Base-by-base conservation (phyloP, 2,888 invertebrate species). In the Nymphalis polychloros region DNA sequence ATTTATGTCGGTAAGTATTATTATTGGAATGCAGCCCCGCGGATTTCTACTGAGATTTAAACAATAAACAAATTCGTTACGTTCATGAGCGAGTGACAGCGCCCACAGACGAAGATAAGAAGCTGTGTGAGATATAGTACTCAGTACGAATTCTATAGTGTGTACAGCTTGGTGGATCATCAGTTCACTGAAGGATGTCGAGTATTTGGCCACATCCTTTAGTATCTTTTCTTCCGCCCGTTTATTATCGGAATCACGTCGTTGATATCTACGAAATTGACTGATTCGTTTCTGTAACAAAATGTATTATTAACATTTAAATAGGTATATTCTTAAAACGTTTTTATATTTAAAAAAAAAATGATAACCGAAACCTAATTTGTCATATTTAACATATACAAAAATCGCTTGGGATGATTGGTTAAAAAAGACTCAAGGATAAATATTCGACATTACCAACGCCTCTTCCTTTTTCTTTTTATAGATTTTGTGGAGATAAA, bases 101-200 rank as follows among this genome's bases (percentile, higher is more conserved):
- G 97, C 97, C 98, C 98, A 98, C 7, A 98, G 93, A 74, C 98
- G 95, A 27, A 98, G 93, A 82, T 98, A 98, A 0, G 97, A 97
- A 1, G 98, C 97, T 0, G 97, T 97, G 82, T 98, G 97, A 0
- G 97, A 97, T 61, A 98, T 94, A 31, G 97, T 97, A 72, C 97
- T 97, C 48, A 98, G 92, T 20, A 97, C 96, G 80, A 95, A 98
- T 87, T 98, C 98, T 64, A 98, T 97, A 0, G 97, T 97, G 80
- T 97, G 97, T 67, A 98, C 97, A 0, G 94, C 94, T 82, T 97
- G 97, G 78, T 96, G 94, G 68, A 98, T 96, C 90, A 97, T 94
- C 63, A 97, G 82, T 76, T 97, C 97, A 1, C 94, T 90, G 75
- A 96, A 94, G 0, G 94, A 1, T 0, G 71, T 50, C 0, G 76